These are phyloP conservation scores for Nasonovia ribisnigri DNA, from an alignment of 2,888 invertebrate genomes.

Conservation along the genomic window DNA sequence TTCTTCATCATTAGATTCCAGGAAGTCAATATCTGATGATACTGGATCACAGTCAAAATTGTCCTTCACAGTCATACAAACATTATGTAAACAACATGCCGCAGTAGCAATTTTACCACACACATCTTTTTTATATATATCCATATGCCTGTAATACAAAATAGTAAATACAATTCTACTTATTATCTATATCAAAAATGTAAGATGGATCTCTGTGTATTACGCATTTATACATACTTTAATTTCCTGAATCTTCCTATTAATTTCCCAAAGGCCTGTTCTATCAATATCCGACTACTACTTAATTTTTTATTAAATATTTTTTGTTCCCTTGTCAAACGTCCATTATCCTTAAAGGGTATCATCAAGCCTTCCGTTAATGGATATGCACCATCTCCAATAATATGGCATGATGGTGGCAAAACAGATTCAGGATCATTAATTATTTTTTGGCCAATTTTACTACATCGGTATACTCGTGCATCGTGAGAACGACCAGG, in stretches of 20 bases:
- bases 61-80: not conserved
- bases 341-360: conserved; percentile 61
- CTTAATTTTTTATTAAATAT: conserved; percentile 47
- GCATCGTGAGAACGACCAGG: conserved; percentile 66
- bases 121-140: conserved; percentile 3
- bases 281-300: not conserved
- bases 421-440: not conserved
- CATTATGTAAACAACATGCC: not conserved
- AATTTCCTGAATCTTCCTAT: not conserved
- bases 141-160: not conserved
- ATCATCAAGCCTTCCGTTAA: not conserved
- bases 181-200: not conserved
- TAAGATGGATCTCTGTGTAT: no score
- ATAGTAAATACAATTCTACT: not conserved
- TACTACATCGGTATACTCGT: conserved; percentile 52
- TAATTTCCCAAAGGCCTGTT: not conserved
- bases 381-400: conserved; percentile 62
- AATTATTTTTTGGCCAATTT: conserved; percentile 11
- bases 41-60: not conserved
- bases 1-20: not conserved
- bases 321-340: conserved; percentile 48
- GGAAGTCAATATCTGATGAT: not conserved
- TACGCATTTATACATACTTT: not conserved
- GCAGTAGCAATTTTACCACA: not conserved
- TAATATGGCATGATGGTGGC: conserved; percentile 9